phyloP scores from a whole-genome alignment of 2,113 vertebrate genomes.

The Phalacrocorax aristotelis region DNA sequence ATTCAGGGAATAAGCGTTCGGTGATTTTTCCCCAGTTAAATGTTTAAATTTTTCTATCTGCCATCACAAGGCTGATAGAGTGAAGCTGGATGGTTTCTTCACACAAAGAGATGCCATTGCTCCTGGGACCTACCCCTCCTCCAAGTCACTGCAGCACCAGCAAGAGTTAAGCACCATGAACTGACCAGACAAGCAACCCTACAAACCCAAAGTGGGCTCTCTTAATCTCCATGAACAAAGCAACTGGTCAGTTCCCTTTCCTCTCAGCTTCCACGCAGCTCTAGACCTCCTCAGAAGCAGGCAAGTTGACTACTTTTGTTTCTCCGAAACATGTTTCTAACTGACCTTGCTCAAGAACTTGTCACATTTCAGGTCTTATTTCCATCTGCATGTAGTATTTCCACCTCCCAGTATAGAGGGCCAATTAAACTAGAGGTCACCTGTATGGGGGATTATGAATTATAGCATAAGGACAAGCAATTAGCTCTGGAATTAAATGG shows the following conservation, averaged over 20 bases:
- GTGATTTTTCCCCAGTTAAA: neutral
- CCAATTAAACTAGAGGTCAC: neutral
- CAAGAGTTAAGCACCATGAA: neutral
- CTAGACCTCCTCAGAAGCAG: neutral
- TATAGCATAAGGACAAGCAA: neutral
- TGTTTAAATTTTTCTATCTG: neutral
- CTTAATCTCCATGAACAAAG: accelerated
- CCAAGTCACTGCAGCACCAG: neutral
- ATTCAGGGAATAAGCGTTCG: neutral
- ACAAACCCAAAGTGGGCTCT: neutral
- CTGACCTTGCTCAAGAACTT: neutral
- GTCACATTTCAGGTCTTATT: neutral
- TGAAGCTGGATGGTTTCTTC: neutral
- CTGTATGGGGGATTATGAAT: neutral
- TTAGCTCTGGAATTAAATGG: neutral
- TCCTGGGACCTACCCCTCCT: neutral
- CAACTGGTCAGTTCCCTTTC: neutral
- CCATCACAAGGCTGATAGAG: neutral
- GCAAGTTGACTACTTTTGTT: neutral
- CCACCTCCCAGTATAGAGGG: neutral
- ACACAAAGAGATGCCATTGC: neutral
- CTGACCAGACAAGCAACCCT: neutral
- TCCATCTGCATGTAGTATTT: neutral
- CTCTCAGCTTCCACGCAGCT: neutral
- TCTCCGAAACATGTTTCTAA: neutral